These are phyloP conservation scores for Rhabdomys dilectus DNA, from an alignment of 2,113 vertebrate species.

Conservation along the genomic window DNA sequence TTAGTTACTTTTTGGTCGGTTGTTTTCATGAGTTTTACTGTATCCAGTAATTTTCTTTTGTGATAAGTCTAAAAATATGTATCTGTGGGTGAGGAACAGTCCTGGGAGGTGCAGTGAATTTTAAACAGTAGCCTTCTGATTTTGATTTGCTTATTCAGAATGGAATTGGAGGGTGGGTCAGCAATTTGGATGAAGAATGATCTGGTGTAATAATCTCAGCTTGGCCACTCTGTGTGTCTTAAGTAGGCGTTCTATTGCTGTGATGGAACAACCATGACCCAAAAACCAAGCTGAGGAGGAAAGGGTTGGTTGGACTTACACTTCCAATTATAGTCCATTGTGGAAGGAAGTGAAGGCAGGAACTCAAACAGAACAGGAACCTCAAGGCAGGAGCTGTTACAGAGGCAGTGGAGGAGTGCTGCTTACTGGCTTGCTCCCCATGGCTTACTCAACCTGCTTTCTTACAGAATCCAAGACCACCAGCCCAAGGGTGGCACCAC, in stretches of 20 bases:
- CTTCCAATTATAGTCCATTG: background rate
- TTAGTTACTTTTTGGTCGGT: background rate
- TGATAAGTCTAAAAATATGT: background rate
- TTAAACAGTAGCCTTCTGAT: background rate
- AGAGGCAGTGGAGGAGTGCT: background rate
- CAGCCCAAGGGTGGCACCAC: background rate
- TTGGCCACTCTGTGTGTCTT: background rate
- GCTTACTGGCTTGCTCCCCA: background rate
- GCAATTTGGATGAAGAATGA: constrained; percentile 14
- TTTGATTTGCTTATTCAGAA: constrained; percentile 30
- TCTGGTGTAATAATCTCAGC: background rate
- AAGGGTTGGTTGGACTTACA: background rate
- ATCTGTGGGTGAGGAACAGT: background rate
- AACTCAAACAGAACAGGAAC: background rate
- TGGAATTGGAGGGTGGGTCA: background rate
- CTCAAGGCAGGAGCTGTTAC: background rate
- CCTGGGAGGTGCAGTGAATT: background rate
- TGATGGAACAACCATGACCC: background rate
- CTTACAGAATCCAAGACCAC: background rate
- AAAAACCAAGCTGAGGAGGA: background rate
- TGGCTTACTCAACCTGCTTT: background rate
- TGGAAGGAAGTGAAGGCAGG: background rate
- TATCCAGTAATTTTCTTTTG: background rate
- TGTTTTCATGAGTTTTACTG: background rate
- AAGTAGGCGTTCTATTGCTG: background rate